Conservation (phyloP, 92 coral and sea anemone genomes). For the Zoanthus sociatus region DNA sequence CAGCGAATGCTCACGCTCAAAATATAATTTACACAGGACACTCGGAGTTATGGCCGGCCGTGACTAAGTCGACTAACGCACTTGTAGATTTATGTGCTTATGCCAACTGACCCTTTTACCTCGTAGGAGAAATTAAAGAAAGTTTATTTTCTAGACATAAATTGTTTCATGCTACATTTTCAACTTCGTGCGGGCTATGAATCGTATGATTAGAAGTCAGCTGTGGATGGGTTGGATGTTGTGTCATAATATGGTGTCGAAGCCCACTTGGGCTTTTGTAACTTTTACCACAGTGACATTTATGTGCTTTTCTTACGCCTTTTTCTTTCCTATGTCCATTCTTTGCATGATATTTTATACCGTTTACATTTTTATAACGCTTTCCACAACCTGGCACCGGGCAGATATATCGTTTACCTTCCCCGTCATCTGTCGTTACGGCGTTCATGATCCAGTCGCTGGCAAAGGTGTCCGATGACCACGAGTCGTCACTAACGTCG, state of each 20-base stretch:
- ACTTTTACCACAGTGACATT: conserved; percentile 99
- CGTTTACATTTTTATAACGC: conserved; percentile 96
- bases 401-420: conserved; percentile 94
- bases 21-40: conserved; percentile 13
- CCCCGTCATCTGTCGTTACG: conserved; percentile 98
- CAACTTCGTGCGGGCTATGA: conserved; percentile 61
- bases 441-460: conserved; percentile 98
- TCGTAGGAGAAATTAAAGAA: not conserved
- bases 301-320: conserved; percentile 87
- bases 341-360: conserved; percentile 98
- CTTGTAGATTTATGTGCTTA: conserved; percentile 5
- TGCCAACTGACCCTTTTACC: not conserved
- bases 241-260: conserved; percentile 93
- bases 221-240: conserved; percentile 80
- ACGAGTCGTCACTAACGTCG: conserved; percentile 99
- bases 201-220: conserved; percentile 43
- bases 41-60: not conserved
- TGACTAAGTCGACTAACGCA: conserved; percentile 4
- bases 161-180: conserved; percentile 64
- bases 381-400: conserved; percentile 99
- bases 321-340: conserved; percentile 94
- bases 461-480: conserved; percentile 94
- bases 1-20: not conserved
- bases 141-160: not conserved
- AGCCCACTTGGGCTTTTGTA: conserved; percentile 99